phyloP scores from a whole-genome alignment of 1,140 invertebrate species.

The Calephelis nemesis region DNA sequence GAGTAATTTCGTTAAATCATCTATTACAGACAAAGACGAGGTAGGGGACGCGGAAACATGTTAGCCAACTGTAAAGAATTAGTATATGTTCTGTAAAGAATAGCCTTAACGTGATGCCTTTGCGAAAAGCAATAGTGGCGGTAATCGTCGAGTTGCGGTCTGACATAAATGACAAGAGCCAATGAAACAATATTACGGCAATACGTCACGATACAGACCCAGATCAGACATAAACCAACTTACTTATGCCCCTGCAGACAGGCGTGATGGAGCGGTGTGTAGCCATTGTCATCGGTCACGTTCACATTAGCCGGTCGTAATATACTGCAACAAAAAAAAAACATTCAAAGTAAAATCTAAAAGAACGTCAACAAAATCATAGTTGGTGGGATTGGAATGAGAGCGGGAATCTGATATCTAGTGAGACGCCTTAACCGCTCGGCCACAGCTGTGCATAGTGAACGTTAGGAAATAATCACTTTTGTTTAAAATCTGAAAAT shows the following conservation, averaged over 20 bases:
- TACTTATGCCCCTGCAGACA: constrained; percentile 96
- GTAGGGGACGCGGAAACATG: too few relatives aligned
- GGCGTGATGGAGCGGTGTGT: constrained; percentile 96
- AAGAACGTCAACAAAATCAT: constrained; percentile 72
- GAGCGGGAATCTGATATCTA: constrained; percentile 92
- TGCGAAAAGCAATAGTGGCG: too few relatives aligned
- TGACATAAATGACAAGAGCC: too few relatives aligned
- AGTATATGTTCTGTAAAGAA: too few relatives aligned
- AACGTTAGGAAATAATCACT: too few relatives aligned
- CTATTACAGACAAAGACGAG: too few relatives aligned
- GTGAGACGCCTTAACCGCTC: constrained; percentile 93
- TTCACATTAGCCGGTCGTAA: constrained; percentile 93
- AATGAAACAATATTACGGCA: too few relatives aligned
- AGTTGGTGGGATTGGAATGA: constrained; percentile 92
- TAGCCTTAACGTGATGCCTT: too few relatives aligned
- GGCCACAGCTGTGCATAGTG: constrained; percentile 84
- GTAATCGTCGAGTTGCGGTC: too few relatives aligned
- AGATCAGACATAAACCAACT: constrained; percentile 52
- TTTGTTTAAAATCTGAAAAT: too few relatives aligned
- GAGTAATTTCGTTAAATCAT: too few relatives aligned
- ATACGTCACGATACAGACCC: neutral
- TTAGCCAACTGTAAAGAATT: too few relatives aligned
- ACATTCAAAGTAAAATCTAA: constrained; percentile 20
- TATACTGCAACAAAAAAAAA: constrained; percentile 83
- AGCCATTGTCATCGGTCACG: constrained; percentile 95